Conservation (phyloP, 2,888 invertebrate species). For the Marronus borbonicus region DNA sequence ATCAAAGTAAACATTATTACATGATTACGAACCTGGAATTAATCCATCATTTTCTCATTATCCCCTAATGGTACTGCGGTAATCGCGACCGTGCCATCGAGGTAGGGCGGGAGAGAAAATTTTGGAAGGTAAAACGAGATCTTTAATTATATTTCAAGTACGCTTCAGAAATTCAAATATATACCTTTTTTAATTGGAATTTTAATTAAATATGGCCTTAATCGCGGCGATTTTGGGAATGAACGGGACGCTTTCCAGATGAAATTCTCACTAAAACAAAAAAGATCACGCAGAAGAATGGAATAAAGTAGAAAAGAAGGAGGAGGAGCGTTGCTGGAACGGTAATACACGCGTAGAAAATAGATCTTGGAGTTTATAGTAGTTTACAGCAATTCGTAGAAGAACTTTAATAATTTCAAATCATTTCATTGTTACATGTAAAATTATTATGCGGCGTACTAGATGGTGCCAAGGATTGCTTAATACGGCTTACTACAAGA, state of each 20-base stretch:
- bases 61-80: background rate
- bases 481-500: no score
- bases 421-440: no score
- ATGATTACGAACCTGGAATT: background rate
- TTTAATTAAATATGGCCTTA: constrained; percentile 7
- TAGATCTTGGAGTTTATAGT: no score
- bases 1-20: background rate
- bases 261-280: background rate
- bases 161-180: background rate
- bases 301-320: no score
- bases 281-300: no score
- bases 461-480: no score
- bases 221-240: background rate
- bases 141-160: constrained; percentile 10
- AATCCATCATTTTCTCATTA: constrained; percentile 5
- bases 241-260: background rate
- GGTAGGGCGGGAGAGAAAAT: background rate
- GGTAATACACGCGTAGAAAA: no score
- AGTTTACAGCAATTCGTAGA: no score
- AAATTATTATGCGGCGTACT: no score
- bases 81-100: background rate
- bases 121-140: background rate
- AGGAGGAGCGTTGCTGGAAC: no score
- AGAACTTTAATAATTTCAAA: no score
- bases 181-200: constrained; percentile 10